Evolutionary conservation across 2,113 vertebrate genomes (phyloP).

Genomic region (Coracopsis vasa): DNA sequence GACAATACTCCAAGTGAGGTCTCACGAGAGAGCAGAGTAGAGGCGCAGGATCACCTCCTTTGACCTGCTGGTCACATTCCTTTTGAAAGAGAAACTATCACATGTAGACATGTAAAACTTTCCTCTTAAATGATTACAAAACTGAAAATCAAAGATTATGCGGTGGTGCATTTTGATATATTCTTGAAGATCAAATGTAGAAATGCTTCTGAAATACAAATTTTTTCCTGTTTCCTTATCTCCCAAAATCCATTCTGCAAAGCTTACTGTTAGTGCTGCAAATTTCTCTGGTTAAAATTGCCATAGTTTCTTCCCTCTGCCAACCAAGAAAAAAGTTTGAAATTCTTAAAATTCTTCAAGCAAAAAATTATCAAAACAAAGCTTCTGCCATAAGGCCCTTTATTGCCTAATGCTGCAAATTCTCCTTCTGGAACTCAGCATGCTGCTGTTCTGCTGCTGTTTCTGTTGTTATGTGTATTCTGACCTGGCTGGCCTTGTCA

Average conservation of each 20-base stretch:
- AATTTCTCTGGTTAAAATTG: not conserved
- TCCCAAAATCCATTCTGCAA: not conserved
- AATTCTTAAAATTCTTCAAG: not conserved
- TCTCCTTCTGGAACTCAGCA: not conserved
- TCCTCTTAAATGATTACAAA: not conserved
- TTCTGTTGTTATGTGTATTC: not conserved
- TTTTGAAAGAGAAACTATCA: not conserved
- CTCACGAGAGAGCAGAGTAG: no score
- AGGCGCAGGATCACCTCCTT: no score
- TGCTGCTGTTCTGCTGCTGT: not conserved
- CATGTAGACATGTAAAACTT: not conserved
- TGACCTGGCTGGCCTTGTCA: not conserved
- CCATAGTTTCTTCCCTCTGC: not conserved
- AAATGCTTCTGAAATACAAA: not conserved
- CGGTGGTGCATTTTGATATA: rapidly evolving
- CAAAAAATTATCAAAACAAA: not conserved
- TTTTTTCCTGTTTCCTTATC: not conserved
- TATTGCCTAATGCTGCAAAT: not conserved
- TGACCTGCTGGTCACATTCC: no score
- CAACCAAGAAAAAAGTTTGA: not conserved
- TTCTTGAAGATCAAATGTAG: not conserved
- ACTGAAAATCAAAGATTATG: not conserved
- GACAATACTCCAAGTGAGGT: no score
- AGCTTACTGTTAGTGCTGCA: not conserved
- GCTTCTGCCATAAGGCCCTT: not conserved